These are phyloP conservation scores for Xenopus borealis DNA, from an alignment of 2,113 vertebrate species.

Conservation along the genomic window DNA sequence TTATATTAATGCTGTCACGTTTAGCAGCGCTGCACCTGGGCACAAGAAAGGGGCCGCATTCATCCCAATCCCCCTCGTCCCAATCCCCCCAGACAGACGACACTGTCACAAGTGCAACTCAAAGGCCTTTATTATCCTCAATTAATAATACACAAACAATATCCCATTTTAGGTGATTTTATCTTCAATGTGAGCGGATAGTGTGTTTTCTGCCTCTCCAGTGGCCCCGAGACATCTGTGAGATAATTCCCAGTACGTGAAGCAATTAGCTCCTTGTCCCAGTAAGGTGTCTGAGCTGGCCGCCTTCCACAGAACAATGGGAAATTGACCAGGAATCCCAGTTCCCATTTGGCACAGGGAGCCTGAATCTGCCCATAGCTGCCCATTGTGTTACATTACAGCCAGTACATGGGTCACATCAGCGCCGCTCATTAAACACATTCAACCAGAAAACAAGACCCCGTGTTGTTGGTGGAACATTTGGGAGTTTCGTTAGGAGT, in stretches of 20 bases:
- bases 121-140: slow-evolving; percentile 64
- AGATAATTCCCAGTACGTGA: slow-evolving; percentile 67
- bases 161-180: slow-evolving; percentile 61
- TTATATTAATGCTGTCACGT: slow-evolving; percentile 61
- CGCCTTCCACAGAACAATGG: slow-evolving; percentile 66
- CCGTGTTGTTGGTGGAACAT: slow-evolving; percentile 11
- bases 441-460: slow-evolving; percentile 56
- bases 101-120: slow-evolving; percentile 65
- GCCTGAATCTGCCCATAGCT: slow-evolving; percentile 64
- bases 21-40: slow-evolving; percentile 72
- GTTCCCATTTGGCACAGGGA: slow-evolving; percentile 67
- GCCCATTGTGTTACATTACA: slow-evolving; percentile 49
- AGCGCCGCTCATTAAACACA: slow-evolving; percentile 47
- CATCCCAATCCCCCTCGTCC: no score
- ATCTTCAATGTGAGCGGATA: slow-evolving; percentile 19
- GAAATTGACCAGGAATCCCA: slow-evolving; percentile 70
- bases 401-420: slow-evolving; percentile 58
- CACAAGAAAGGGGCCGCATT: slow-evolving; percentile 65
- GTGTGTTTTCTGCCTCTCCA: no score
- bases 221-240: slow-evolving; percentile 65
- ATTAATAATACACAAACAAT: slow-evolving; percentile 70
- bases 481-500: no score
- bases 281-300: slow-evolving; percentile 73
- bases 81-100: slow-evolving; percentile 61
- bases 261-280: slow-evolving; percentile 74